Conservation (phyloP, 2,113 vertebrate species). For the Eira barbara region DNA sequence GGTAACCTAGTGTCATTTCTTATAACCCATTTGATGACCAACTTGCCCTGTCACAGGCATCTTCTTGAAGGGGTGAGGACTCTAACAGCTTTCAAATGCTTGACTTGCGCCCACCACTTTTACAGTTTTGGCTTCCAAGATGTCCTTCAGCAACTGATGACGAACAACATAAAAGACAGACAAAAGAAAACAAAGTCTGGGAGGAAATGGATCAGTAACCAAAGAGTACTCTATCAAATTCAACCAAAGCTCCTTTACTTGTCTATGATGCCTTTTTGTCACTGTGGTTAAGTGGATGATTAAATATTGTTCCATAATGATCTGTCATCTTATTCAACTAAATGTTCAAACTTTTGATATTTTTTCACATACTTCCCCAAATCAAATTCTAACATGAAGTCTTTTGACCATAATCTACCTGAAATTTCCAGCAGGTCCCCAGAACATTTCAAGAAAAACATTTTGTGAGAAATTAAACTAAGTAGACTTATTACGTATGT, state of each 20-base stretch:
- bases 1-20: background rate
- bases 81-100: background rate
- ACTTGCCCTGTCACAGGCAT: background rate
- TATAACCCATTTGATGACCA: background rate
- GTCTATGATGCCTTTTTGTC: background rate
- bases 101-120: background rate
- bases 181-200: background rate
- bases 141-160: background rate
- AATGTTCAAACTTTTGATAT: background rate
- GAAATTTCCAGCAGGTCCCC: background rate
- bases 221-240: background rate
- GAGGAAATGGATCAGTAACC: background rate
- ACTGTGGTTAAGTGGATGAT: background rate
- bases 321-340: background rate
- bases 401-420: background rate
- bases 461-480: background rate
- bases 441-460: background rate
- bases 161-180: background rate
- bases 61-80: background rate
- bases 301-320: background rate
- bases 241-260: background rate
- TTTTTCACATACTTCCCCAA: background rate
- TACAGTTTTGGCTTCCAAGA: background rate
- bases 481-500: background rate
- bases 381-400: background rate